These are phyloP conservation scores for Leptinotarsa defecta DNA, from an alignment of 1,140 invertebrate species.

Conservation along the genomic window DNA sequence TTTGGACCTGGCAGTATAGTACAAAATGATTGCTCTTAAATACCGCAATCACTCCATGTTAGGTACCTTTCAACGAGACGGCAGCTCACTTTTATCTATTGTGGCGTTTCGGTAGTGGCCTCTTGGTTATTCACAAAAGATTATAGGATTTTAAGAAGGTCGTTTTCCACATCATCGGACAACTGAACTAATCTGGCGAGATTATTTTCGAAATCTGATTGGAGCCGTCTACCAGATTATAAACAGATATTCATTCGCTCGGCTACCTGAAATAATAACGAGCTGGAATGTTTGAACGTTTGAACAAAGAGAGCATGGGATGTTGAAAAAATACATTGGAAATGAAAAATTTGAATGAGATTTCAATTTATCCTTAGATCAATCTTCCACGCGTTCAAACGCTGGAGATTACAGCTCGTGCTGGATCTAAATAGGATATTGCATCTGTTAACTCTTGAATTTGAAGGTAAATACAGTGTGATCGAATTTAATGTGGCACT, in stretches of 20 bases:
- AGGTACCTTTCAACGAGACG: not conserved
- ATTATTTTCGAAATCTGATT: constrained; percentile 21
- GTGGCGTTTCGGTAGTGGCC: constrained; percentile 18
- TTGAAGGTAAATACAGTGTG: no score
- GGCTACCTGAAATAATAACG: constrained; percentile 3
- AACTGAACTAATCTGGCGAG: constrained; percentile 17
- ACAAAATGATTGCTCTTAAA: not conserved
- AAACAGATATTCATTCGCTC: constrained; percentile 1
- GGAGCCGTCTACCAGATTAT: constrained; percentile 7
- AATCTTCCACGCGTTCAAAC: no score
- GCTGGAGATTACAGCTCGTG: no score
- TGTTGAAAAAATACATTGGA: no score
- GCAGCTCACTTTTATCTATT: constrained; percentile 19
- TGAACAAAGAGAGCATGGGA: not conserved
- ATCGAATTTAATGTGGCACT: no score
- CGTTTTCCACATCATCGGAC: constrained; percentile 11
- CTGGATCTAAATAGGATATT: no score
- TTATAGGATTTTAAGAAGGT: constrained; percentile 20
- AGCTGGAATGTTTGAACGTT: not conserved
- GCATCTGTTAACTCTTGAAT: no score
- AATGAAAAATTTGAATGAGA: no score
- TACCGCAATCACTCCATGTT: constrained; percentile 3
- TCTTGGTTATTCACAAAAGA: constrained; percentile 19
- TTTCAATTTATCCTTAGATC: no score
- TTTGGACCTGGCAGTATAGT: no score